Base-by-base conservation (phyloP, 2,113 vertebrate species). In the Electrona antarctica region DNA sequence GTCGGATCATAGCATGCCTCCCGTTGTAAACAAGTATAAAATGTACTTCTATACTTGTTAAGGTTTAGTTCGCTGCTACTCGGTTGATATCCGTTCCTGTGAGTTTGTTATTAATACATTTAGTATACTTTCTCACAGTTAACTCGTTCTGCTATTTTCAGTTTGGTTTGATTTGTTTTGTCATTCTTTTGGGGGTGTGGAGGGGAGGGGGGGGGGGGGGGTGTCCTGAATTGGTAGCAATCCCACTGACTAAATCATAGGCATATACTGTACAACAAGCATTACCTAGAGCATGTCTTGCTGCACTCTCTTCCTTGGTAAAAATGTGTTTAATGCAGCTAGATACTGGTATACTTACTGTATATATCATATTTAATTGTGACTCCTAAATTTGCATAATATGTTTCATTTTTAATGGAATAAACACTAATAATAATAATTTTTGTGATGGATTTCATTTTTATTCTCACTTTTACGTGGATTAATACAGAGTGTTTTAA, bases 401-500 rank as follows among this genome's bases (percentile, higher is more conserved):
- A 87, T 86, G 90, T 80, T 82, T 81, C 76, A 78, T 87, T 90
- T 41, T 83, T 84, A 88, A 88, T 84, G 80, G 85, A 57, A 84
- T 82, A 88, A 85, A 88, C 86, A 81, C 86, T 82, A 73, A 83
- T 89, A 73, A 45, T 66, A 88, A 41, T 41, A 41, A 41, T 86
- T 88, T 79, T 78, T 69, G 69, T 81, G 84, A 85, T 81, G 79
- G 9, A 64, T 79, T 21, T 86, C 85, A 41, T 77, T 88, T 81
- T 85, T 82, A 82, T 89, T 90, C 33, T 82, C 48, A 82, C 70
- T 84, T 80, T 84, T 80, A 70, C 51, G 87, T 85, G 70, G 87
- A 85, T 92, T 89, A 83, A 87, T 87, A 92, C 85, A 92, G 92
- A 91, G 2, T 88, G 64, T 90, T 90, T 87, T 78, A 77, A 76